phyloP scores from a whole-genome alignment of 2,113 vertebrate species.

The Macaca nemestrina region DNA sequence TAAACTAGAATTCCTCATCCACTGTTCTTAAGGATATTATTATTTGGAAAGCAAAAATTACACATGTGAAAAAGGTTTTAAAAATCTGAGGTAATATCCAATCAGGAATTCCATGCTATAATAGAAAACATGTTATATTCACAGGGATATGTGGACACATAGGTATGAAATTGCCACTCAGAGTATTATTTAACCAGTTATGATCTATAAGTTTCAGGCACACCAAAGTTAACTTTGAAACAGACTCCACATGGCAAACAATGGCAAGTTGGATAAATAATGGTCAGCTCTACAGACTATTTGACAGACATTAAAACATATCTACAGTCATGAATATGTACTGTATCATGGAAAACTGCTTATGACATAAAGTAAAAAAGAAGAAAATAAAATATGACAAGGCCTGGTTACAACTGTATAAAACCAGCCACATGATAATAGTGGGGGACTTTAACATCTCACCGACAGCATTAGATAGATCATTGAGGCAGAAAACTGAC shows the following conservation, averaged over 20 bases:
- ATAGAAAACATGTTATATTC: not conserved
- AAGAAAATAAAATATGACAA: not conserved
- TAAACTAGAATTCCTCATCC: not conserved
- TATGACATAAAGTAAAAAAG: not conserved
- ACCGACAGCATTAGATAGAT: no score
- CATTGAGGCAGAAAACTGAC: no score
- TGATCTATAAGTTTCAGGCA: not conserved
- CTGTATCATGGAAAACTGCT: not conserved
- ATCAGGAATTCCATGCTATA: not conserved
- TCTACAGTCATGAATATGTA: not conserved
- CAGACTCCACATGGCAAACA: not conserved
- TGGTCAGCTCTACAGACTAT: not conserved
- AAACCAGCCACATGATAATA: no score
- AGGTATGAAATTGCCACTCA: not conserved
- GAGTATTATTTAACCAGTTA: not conserved
- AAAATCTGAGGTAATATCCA: not conserved
- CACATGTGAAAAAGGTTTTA: not conserved
- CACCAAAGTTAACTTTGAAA: not conserved
- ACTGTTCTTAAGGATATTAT: not conserved
- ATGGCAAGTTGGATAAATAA: not conserved
- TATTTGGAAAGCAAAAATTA: conserved; percentile 32
- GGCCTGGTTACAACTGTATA: not conserved
- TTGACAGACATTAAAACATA: not conserved
- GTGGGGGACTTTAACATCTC: no score
- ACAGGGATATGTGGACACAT: not conserved